Evolutionary conservation across 2,113 vertebrate species (phyloP).

Genomic region (Martes martes): DNA sequence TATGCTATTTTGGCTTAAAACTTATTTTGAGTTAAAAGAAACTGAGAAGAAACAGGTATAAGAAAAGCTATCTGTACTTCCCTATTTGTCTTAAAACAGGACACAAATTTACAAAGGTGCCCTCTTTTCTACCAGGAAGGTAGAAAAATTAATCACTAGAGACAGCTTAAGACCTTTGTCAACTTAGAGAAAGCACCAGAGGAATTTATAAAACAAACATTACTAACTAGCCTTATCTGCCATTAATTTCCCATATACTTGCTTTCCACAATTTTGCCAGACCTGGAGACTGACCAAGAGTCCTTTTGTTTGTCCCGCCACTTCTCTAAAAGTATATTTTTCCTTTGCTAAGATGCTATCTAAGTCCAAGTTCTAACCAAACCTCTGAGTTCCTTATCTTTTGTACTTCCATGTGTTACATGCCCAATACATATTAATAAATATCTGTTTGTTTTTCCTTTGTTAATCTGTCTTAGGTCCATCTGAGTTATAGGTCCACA

Average conservation of each 20-base stretch:
- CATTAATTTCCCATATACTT: neutral
- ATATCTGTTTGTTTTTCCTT: neutral
- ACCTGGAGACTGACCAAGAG: neutral
- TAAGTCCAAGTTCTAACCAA: neutral
- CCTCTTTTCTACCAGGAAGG: neutral
- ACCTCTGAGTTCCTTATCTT: neutral
- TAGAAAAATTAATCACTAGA: neutral
- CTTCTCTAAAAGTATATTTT: neutral
- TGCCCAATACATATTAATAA: neutral
- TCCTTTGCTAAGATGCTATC: neutral
- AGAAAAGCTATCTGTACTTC: neutral
- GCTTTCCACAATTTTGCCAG: neutral
- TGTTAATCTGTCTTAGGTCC: neutral
- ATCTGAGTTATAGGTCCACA: neutral
- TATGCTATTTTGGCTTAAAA: neutral
- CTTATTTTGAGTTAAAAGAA: neutral
- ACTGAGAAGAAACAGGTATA: neutral
- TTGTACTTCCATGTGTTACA: neutral
- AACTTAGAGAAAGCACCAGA: neutral
- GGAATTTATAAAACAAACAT: neutral
- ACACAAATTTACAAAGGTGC: neutral
- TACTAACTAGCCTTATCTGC: neutral
- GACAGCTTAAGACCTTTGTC: neutral
- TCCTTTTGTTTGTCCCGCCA: neutral
- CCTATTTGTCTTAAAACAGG: neutral